Conservation (phyloP, 64 coral and sea anemone species). For the Acropora yongei region DNA sequence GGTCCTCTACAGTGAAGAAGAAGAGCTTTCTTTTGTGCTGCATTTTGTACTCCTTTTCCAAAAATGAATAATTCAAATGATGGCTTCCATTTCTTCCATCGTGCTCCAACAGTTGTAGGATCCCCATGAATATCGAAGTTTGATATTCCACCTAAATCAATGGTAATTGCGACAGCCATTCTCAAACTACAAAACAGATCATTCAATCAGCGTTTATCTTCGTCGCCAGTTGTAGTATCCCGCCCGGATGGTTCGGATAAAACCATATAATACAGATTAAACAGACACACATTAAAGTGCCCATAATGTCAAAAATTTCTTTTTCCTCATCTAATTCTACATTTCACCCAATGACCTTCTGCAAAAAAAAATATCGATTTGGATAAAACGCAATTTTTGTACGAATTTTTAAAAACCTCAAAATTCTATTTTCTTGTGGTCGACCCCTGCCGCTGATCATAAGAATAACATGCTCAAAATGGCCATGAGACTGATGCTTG, state of each 20-base stretch:
- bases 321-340: too few species aligned
- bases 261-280: constrained; percentile 12
- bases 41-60: constrained; percentile 40
- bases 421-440: too few species aligned
- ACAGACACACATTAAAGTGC: background rate
- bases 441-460: too few species aligned
- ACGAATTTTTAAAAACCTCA: too few species aligned
- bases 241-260: background rate
- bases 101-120: constrained; percentile 52
- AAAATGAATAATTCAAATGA: constrained; percentile 48
- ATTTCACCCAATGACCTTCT: too few species aligned
- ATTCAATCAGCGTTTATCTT: background rate
- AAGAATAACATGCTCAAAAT: too few species aligned
- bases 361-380: too few species aligned
- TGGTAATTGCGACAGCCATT: background rate
- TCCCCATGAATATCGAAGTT: constrained; percentile 20
- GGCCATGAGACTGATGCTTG: too few species aligned
- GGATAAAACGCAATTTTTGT: too few species aligned
- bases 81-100: constrained; percentile 64
- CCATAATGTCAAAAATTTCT: too few species aligned
- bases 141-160: constrained; percentile 27
- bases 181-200: background rate
- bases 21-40: constrained; percentile 52
- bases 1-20: constrained; percentile 64
- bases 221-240: background rate